A percentile compares a stretch with the other conserved stretches of the same genome.
Conservation (phyloP, 2,888 invertebrate species). For the Xylota sylvarum region DNA sequence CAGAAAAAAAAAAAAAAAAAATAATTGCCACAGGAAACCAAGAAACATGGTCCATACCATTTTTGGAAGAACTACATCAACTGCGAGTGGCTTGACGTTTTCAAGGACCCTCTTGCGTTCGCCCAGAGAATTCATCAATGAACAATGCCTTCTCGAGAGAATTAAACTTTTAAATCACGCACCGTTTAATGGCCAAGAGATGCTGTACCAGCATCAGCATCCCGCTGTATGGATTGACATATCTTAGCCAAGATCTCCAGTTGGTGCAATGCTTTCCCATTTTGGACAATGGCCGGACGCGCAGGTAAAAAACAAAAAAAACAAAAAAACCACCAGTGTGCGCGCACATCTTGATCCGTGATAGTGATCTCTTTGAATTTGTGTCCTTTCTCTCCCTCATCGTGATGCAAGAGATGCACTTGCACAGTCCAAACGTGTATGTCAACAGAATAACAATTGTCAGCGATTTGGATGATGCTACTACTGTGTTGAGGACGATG, state of each 20-base stretch:
- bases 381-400: slow-evolving; percentile 62
- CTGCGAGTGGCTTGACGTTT: slow-evolving; percentile 39
- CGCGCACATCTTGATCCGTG: slow-evolving; percentile 61
- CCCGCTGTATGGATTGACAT: slow-evolving; percentile 72
- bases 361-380: slow-evolving; percentile 55
- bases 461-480: slow-evolving; percentile 56
- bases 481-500: slow-evolving; percentile 47
- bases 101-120: slow-evolving; percentile 48
- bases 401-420: slow-evolving; percentile 72
- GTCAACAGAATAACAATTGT: slow-evolving; percentile 76
- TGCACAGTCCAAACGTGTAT: slow-evolving; percentile 32
- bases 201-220: too few relatives aligned
- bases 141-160: slow-evolving; percentile 66
- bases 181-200: slow-evolving; percentile 58
- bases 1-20: slow-evolving; percentile 17
- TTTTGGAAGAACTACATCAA: slow-evolving; percentile 63
- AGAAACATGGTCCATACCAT: slow-evolving; percentile 61
- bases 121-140: slow-evolving; percentile 68
- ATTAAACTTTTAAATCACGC: slow-evolving; percentile 77
- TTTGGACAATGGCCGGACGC: slow-evolving; percentile 61
- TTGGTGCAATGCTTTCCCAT: slow-evolving; percentile 59
- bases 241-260: slow-evolving; percentile 67
- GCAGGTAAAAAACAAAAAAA: slow-evolving; percentile 8
- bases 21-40: slow-evolving; percentile 48
- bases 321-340: slow-evolving; percentile 5